A percentile compares a stretch with the other conserved stretches of the same genome.
Conservation (phyloP, 2,113 vertebrate species). For the Aspidoscelis tigris region DNA sequence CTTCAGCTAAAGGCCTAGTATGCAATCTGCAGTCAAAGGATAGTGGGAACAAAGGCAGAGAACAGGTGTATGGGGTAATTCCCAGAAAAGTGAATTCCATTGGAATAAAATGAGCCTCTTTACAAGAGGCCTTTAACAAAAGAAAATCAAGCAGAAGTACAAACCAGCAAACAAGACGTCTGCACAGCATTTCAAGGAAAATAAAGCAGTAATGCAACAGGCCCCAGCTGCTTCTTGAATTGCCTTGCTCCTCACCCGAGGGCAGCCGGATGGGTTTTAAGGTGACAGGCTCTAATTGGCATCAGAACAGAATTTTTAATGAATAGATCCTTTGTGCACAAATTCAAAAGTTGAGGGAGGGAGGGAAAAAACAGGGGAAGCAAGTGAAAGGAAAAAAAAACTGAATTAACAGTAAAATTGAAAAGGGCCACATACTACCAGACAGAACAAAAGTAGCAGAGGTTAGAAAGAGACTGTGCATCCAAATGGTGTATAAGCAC, state of each 20-base stretch:
- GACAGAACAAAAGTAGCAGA: too few relatives aligned
- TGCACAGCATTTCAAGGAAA: background rate
- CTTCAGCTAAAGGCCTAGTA: background rate
- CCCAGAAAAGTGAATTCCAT: background rate
- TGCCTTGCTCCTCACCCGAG: background rate
- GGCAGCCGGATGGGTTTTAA: background rate
- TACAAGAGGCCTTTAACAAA: background rate
- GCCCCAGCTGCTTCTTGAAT: background rate
- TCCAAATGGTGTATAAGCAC: too few relatives aligned
- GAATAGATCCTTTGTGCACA: background rate
- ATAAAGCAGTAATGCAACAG: background rate
- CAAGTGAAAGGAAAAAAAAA: background rate
- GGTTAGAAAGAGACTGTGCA: too few relatives aligned
- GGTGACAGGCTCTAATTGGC: background rate
- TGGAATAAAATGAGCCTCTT: too few relatives aligned
- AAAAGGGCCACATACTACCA: background rate
- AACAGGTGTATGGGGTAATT: conserved; percentile 16
- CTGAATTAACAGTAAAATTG: background rate
- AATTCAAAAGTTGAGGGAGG: too few relatives aligned
- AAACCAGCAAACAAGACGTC: background rate
- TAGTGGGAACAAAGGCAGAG: conserved; percentile 2
- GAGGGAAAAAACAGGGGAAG: too few relatives aligned
- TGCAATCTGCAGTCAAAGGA: conserved; percentile 2
- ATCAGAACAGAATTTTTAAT: background rate
- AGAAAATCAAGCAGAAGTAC: background rate